A percentile compares a stretch with the other conserved stretches of the same genome.
These are phyloP conservation scores for Troides helena DNA, from an alignment of 2,888 invertebrate species.

Conservation along the genomic window DNA sequence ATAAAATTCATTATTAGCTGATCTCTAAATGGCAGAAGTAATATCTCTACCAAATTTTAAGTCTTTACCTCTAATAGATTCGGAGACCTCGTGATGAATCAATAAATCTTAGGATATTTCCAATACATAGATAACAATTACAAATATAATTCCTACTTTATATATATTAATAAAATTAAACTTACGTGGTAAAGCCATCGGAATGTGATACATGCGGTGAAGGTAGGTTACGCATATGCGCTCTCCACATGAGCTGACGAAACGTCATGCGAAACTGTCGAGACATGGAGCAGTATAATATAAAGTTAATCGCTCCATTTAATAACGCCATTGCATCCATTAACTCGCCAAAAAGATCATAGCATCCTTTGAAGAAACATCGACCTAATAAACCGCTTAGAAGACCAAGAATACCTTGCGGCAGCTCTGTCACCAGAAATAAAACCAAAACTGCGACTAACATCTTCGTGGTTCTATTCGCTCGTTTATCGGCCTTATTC, in stretches of 20 bases:
- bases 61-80: no score
- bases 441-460: constrained; percentile 91
- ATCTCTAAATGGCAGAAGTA: no score
- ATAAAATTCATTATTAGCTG: no score
- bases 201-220: constrained; percentile 80
- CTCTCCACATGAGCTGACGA: constrained; percentile 85
- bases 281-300: constrained; percentile 96
- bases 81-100: no score
- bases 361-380: constrained; percentile 89
- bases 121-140: no score
- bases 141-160: no score
- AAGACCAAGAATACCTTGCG: constrained; percentile 88
- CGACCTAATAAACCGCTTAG: constrained; percentile 84
- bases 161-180: not conserved
- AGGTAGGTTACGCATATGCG: constrained; percentile 81
- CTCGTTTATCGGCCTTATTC: constrained; percentile 85
- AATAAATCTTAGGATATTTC: no score
- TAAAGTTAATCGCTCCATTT: constrained; percentile 96
- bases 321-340: constrained; percentile 94
- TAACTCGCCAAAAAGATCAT: constrained; percentile 89
- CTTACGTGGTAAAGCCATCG: constrained; percentile 82
- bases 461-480: constrained; percentile 94
- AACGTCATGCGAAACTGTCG: constrained; percentile 93
- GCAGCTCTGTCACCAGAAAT: constrained; percentile 93
- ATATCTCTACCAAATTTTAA: no score